Evolutionary conservation across 2,888 invertebrate genomes (phyloP).

Genomic region (Sinopyrophorus schimmeli): DNA sequence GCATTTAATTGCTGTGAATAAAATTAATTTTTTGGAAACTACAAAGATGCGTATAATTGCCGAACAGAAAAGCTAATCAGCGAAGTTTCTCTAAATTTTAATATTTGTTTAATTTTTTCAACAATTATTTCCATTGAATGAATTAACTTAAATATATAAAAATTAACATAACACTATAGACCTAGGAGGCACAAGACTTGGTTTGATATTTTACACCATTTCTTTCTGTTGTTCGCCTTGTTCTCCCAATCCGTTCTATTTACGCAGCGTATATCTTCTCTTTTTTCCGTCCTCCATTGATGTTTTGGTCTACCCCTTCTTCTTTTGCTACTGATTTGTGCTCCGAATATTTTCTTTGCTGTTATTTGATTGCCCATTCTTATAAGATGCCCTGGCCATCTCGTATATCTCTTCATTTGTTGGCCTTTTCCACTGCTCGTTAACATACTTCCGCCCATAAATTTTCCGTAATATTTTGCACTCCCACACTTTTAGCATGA

Average conservation of each 20-base stretch:
- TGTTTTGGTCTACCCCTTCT: not conserved
- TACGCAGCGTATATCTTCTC: not conserved
- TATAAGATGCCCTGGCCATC: not conserved
- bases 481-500: conserved; percentile 3
- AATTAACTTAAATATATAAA: too few relatives aligned
- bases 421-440: conserved; percentile 1
- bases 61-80: too few relatives aligned
- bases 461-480: conserved; percentile 3
- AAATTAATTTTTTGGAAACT: too few relatives aligned
- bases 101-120: too few relatives aligned
- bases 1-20: too few relatives aligned
- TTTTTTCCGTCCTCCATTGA: not conserved
- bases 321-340: not conserved
- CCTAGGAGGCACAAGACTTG: too few relatives aligned
- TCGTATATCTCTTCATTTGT: conserved; percentile 2
- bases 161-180: too few relatives aligned
- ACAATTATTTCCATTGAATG: too few relatives aligned
- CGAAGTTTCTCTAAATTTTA: too few relatives aligned
- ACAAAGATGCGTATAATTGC: too few relatives aligned
- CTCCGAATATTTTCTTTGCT: too few relatives aligned
- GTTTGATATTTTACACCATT: not conserved
- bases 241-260: not conserved
- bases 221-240: not conserved
- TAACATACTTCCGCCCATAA: not conserved
- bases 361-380: not conserved